phyloP scores from a whole-genome alignment of 2,888 invertebrate species.

The Trissonchulus latispiculum region DNA sequence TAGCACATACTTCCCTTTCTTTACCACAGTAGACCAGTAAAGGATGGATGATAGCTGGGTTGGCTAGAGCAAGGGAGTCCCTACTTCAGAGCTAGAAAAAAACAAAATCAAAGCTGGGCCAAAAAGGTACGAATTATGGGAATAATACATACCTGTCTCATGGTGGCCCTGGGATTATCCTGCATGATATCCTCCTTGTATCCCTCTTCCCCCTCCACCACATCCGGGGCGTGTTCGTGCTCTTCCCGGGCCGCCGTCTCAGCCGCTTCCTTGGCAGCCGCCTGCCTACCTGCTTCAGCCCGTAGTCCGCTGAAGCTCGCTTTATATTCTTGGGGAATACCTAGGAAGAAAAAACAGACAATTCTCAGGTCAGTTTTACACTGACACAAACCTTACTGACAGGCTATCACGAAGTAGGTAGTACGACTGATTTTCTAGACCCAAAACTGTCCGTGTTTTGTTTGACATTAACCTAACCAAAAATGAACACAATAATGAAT shows the following conservation, averaged over 20 bases:
- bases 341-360: slow-evolving; percentile 39
- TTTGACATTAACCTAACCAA: neutral
- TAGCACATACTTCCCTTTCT: no score
- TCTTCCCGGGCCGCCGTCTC: neutral
- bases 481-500: neutral
- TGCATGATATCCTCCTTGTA: slow-evolving; percentile 55
- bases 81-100: no score
- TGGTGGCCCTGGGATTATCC: slow-evolving; percentile 22
- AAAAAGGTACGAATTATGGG: no score
- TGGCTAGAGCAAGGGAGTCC: no score
- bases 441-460: no score
- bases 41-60: no score
- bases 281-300: slow-evolving; percentile 34
- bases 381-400: no score
- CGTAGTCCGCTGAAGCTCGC: slow-evolving; percentile 66
- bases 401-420: neutral
- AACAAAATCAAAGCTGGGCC: no score
- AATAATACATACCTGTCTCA: slow-evolving; percentile 23
- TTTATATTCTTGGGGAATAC: slow-evolving; percentile 97
- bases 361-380: no score
- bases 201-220: slow-evolving; percentile 78
- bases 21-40: no score
- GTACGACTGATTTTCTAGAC: no score
- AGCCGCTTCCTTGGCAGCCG: slow-evolving; percentile 31
- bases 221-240: slow-evolving; percentile 44